Evolutionary conservation across 2,113 vertebrate species (phyloP).

Genomic region (Ammodytes marinus): DNA sequence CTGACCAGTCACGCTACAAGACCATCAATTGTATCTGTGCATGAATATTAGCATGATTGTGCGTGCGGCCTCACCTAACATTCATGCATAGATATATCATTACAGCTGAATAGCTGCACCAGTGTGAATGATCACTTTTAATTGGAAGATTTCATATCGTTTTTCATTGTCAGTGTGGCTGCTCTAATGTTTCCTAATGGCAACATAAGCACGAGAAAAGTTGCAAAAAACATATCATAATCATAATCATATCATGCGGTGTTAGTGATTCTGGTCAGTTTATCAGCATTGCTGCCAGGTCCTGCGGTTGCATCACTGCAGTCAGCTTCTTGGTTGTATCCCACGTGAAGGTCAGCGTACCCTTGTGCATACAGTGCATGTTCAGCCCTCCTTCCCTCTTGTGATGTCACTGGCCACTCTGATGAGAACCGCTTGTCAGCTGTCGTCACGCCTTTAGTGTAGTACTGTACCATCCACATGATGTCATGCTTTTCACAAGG

Average conservation of each 20-base stretch:
- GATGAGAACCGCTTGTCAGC: constrained; percentile 53
- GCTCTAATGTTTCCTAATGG: background rate
- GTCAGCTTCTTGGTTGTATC: constrained; percentile 54
- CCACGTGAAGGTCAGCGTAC: constrained; percentile 80
- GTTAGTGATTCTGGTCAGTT: constrained; percentile 4
- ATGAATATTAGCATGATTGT: background rate
- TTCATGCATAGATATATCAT: background rate
- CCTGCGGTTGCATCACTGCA: constrained; percentile 57
- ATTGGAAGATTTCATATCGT: background rate
- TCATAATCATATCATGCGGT: background rate
- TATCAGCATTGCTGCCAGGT: background rate
- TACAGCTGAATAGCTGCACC: background rate
- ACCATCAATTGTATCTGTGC: background rate
- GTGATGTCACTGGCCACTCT: constrained; percentile 73
- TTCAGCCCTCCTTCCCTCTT: constrained; percentile 61
- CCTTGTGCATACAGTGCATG: constrained; percentile 83
- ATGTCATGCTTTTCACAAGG: background rate
- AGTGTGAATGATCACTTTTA: accelerated
- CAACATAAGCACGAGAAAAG: background rate
- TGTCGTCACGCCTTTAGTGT: background rate
- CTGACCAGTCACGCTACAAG: background rate
- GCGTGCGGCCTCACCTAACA: background rate
- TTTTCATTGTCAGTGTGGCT: background rate
- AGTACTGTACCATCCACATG: constrained; percentile 3
- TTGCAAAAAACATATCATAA: background rate